Evolutionary conservation across 1,140 invertebrate genomes (phyloP).

Genomic region (Tigriopus japonicus): DNA sequence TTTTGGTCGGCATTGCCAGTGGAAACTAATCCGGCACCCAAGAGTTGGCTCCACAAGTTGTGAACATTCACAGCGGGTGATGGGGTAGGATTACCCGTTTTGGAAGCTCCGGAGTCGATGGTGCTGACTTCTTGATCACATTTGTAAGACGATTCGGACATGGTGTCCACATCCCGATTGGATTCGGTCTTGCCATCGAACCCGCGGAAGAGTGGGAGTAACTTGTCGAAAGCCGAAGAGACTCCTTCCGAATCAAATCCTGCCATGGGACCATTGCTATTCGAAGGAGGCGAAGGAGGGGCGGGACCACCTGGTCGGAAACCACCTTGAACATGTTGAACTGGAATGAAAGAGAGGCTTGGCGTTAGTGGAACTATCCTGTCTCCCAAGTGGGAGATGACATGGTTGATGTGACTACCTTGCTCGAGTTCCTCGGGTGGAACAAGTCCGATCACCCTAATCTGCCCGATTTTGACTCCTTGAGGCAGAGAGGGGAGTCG

Average conservation of each 20-base stretch:
- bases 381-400: no score
- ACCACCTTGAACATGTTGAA: no score
- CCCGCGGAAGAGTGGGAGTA: slow-evolving; percentile 8
- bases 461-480: slow-evolving; percentile 33
- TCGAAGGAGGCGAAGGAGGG: no score
- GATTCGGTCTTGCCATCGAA: slow-evolving; percentile 15
- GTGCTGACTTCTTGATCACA: slow-evolving; percentile 11
- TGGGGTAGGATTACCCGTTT: background rate
- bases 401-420: no score
- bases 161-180: background rate
- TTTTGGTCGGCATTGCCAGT: slow-evolving; percentile 20
- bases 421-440: no score
- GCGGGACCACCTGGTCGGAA: no score
- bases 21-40: slow-evolving; percentile 60
- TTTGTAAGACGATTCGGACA: slow-evolving; percentile 10
- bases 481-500: slow-evolving; percentile 57
- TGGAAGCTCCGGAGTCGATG: slow-evolving; percentile 8
- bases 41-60: slow-evolving; percentile 59
- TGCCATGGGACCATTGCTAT: background rate
- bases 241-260: background rate
- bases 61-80: slow-evolving; percentile 27
- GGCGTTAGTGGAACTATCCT: no score
- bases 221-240: slow-evolving; percentile 1
- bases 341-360: no score
- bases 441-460: background rate